phyloP scores from a whole-genome alignment of 2,113 vertebrate genomes.

The Geothlypis trichas region DNA sequence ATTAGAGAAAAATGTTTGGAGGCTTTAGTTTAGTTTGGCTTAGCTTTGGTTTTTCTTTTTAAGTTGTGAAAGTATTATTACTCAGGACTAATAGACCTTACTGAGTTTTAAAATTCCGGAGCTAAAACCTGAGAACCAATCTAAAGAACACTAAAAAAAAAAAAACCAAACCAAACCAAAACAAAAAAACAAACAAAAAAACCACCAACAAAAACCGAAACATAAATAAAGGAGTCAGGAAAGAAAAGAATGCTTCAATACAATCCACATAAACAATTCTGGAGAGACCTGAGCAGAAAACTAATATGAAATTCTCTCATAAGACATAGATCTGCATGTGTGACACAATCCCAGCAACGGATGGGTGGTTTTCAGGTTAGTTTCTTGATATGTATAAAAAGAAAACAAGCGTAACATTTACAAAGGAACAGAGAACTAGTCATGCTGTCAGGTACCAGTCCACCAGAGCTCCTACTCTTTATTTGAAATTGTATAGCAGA shows the following conservation, averaged over 20 bases:
- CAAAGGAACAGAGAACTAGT: background rate
- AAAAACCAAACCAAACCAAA: too few species aligned
- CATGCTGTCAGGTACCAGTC: background rate
- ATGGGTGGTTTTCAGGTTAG: background rate
- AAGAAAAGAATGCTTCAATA: background rate
- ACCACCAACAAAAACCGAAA: background rate
- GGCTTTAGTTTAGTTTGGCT: background rate
- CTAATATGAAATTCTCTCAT: background rate
- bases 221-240: background rate
- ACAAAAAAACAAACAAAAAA: too few species aligned
- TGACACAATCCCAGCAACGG: background rate
- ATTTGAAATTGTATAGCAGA: background rate
- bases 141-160: background rate
- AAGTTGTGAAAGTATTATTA: background rate
- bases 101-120: background rate
- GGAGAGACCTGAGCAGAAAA: background rate
- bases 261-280: background rate
- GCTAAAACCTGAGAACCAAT: background rate
- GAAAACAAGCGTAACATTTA: background rate
- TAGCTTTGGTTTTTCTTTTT: background rate
- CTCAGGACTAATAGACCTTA: background rate
- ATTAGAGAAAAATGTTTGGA: background rate
- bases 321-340: background rate
- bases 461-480: background rate
- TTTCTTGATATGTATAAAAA: background rate